Conservation (phyloP, 2,888 invertebrate genomes). For the Iselma pallidipennis region DNA sequence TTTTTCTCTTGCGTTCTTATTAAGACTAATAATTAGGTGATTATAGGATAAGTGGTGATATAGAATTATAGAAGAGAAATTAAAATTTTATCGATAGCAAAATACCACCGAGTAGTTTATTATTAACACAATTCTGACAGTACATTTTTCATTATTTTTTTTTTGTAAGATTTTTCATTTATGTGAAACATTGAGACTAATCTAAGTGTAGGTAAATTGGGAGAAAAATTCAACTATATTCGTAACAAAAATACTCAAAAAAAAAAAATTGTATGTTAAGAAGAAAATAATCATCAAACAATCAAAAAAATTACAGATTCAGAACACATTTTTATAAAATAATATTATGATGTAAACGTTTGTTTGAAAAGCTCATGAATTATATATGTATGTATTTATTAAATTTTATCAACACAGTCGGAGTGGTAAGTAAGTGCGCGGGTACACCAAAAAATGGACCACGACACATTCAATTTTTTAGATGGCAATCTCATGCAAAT, state of each 20-base stretch:
- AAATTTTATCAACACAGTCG: slow-evolving; percentile 32
- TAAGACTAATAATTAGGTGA: not conserved
- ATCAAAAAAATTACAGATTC: slow-evolving; percentile 17
- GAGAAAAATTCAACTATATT: slow-evolving; percentile 37
- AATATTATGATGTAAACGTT: slow-evolving; percentile 9
- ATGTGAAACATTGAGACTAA: slow-evolving; percentile 48
- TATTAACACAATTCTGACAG: slow-evolving; percentile 39
- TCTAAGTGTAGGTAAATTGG: slow-evolving; percentile 45
- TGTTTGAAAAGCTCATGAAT: slow-evolving; percentile 24
- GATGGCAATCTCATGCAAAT: slow-evolving; percentile 40
- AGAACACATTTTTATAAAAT: slow-evolving; percentile 28
- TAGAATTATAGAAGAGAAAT: not conserved
- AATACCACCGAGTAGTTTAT: slow-evolving; percentile 48
- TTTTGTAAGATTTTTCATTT: slow-evolving; percentile 37
- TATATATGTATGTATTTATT: slow-evolving; percentile 17
- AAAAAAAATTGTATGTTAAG: slow-evolving; percentile 34
- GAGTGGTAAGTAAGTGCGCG: slow-evolving; percentile 29
- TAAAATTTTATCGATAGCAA: slow-evolving; percentile 45
- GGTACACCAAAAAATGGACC: slow-evolving; percentile 22
- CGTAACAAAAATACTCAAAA: slow-evolving; percentile 44
- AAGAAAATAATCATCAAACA: slow-evolving; percentile 28
- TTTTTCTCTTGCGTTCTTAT: no score
- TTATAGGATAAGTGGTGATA: not conserved
- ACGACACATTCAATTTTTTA: slow-evolving; percentile 26
- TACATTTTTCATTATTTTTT: slow-evolving; percentile 29